Evolutionary conservation across 2,113 vertebrate species (phyloP), one percentile per base, ranked within the genome.

Genomic region (Pica pica): DNA sequence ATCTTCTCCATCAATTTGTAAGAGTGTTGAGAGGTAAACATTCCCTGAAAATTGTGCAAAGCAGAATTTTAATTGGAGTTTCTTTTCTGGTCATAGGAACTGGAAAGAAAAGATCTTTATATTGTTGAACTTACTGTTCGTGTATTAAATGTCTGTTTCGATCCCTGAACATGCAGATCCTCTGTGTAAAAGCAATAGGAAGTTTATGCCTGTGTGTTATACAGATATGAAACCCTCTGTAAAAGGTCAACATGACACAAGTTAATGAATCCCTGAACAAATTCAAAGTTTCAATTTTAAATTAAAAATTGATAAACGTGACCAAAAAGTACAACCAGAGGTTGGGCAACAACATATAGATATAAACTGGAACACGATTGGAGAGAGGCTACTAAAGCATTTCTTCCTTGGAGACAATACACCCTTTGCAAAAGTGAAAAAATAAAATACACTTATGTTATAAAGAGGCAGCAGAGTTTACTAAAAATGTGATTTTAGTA

Each of bases 331-430:
- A 9, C 8, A 65, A 37, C 5, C 13, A 18, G 39, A 44, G 30
- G 6, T 52, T 52, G 7, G 6, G 24, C 13, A 49, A 16, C 3
- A 20, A 30, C 8, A 4, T 1, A 0, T 1, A 33, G 33, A 13
- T 60, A 13, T 4, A 60, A 60, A 78, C 2, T 13, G 24, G 31
- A 75, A 55, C 1, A 16, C 16, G 44, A 41, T 18, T 22, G n/a
- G 47, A 60, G 22, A 50, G 76, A n/a, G 13, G 11, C 4, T n/a
- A 12, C 10, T 27, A 16, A 16, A 59, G 2, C 6, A 15, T 53
- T 77, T 83, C 22, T 20, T 74, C 18, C 3, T 0, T 16, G 13
- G 27, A 52, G 5, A 16, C 1, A 55, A 26, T 10, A 42, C 71
- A 33, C 4, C 4, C 27, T 6, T 11, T 5, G 7, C 8, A 68